A percentile compares a stretch with the other conserved stretches of the same genome.
phyloP scores from a whole-genome alignment of 1,140 invertebrate species.

The Megathymus violae region DNA sequence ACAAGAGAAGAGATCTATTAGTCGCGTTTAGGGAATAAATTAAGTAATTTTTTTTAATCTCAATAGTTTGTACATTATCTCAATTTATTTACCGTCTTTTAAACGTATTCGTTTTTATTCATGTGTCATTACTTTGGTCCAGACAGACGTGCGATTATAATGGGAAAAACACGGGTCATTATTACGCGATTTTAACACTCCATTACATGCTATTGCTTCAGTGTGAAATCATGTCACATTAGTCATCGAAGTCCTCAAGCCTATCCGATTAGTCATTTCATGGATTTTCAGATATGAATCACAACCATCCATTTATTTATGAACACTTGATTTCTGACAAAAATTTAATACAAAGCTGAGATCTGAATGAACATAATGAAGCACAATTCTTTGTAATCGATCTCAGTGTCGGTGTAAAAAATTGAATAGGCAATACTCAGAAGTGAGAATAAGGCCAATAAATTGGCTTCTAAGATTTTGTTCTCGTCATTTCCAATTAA shows the following conservation, averaged over 20 bases:
- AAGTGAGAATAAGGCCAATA: constrained; percentile 8
- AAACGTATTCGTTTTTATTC: no score
- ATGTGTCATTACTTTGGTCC: no score
- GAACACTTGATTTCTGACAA: constrained; percentile 17
- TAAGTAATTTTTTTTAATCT: no score
- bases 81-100: no score
- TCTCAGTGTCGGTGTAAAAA: constrained; percentile 2
- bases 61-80: no score
- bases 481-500: constrained; percentile 1
- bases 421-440: constrained; percentile 9
- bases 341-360: constrained; percentile 12
- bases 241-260: constrained; percentile 46
- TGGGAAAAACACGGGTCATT: no score
- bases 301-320: constrained; percentile 11
- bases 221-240: constrained; percentile 55
- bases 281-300: constrained; percentile 52
- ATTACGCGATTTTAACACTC: constrained; percentile 45
- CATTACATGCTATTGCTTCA: constrained; percentile 29
- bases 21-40: no score
- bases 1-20: no score
- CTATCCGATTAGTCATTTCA: constrained; percentile 56
- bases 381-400: constrained; percentile 13
- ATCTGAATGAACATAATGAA: constrained; percentile 16
- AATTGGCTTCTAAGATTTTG: constrained; percentile 7
- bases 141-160: no score